Base-by-base conservation (phyloP, 2,797 vertebrate genomes). In the Enteromius argenteus region DNA sequence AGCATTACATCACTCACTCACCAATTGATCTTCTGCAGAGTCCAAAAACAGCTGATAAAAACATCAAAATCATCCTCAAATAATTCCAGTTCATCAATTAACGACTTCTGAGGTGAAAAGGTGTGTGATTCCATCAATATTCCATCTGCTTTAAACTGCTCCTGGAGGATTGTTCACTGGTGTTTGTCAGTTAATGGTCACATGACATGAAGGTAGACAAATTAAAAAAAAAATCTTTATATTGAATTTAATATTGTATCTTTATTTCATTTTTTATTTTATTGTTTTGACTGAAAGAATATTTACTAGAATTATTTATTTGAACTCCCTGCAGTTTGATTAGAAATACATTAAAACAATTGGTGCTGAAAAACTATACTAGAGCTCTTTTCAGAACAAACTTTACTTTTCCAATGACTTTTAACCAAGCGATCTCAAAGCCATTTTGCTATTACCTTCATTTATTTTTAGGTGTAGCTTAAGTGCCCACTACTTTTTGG, bases 181-280 rank as follows among this genome's bases (percentile, higher is more conserved):
- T 58, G 56, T 58, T 58, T 58, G 56, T 58, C n/a, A 62, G 23
- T 14, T 62, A 60, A 60, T 17, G 23, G 69, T 72, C 69, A 30
- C 14, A 17, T 72, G 6, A 27, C 42, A 27, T 23, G 21, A 13
- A 69, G 39, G 39, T 44, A 69, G 13, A 69, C 67, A 23, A 44
- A 39, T 39, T n/a, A 14, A 69, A 69, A 10, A 51, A 17, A 53
- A 10, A 58, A 23, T 23, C 21, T 58, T 58, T 11, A 58, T 58
- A 23, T 4, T 58, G 1, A 23, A 58, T 58, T 5, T 10, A 56
- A 56, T 51, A 51, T 51, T 56, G 3, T 56, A 9, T n/a, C 19
- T 9, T n/a, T 23, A 39, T 42, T 68, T 68, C 1, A 39, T 5
- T 37, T 42, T 58, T 56, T 5, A n/a, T 68, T 42, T 42, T 30